phyloP scores from a whole-genome alignment of 2,797 vertebrate species.

The Smutsia gigantea region DNA sequence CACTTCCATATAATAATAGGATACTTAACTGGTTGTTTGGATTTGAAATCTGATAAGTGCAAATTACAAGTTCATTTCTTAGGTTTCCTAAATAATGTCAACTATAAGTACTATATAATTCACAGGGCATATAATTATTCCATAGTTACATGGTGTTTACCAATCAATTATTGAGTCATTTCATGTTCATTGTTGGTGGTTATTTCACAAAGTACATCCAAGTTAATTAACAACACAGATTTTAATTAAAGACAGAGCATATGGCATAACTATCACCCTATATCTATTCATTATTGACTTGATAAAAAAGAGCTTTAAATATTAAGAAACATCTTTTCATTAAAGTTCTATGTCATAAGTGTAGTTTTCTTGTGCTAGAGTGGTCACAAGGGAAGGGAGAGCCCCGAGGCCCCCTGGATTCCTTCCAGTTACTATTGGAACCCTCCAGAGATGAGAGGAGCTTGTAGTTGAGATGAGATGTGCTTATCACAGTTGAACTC shows the following conservation, averaged over 20 bases:
- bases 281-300: constrained; percentile 46
- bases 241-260: constrained; percentile 60
- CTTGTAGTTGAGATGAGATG: background rate
- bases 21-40: constrained; percentile 55
- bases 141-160: constrained; percentile 72
- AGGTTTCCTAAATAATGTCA: constrained; percentile 74
- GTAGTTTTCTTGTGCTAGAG: background rate
- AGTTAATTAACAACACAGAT: constrained; percentile 35
- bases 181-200: constrained; percentile 69
- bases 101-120: constrained; percentile 70
- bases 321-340: constrained; percentile 2
- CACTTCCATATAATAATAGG: constrained; percentile 69
- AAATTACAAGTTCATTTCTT: constrained; percentile 73
- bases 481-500: background rate
- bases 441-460: background rate
- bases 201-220: constrained; percentile 65
- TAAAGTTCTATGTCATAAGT: background rate
- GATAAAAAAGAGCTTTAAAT: constrained; percentile 21
- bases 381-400: background rate
- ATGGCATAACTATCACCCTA: background rate
- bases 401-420: background rate
- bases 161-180: constrained; percentile 75
- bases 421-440: background rate
- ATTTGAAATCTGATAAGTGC: constrained; percentile 74
- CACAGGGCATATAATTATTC: constrained; percentile 72